Conservation (phyloP, 2,113 vertebrate species). For the Zapus hudsonius region DNA sequence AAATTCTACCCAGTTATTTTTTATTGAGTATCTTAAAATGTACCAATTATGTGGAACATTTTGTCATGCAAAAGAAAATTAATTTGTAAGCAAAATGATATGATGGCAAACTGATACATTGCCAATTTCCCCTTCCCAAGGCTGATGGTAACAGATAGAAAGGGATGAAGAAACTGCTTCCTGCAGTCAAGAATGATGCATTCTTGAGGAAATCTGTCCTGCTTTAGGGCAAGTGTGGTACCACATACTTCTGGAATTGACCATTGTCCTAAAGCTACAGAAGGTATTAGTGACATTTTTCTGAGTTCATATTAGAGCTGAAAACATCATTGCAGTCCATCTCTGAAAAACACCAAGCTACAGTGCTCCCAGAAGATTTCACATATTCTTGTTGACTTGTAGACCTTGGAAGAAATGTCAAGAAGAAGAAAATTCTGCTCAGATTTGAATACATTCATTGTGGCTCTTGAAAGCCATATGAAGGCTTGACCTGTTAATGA, state of each 20-base stretch:
- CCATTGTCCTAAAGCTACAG: not conserved
- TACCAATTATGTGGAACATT: not conserved
- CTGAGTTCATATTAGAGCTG: not conserved
- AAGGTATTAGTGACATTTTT: not conserved
- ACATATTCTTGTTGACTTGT: conserved; percentile 43
- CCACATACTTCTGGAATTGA: not conserved
- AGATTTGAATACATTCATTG: conserved; percentile 63
- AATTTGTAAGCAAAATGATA: conserved; percentile 24
- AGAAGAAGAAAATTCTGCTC: conserved; percentile 33
- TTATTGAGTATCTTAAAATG: not conserved
- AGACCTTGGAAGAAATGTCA: conserved; percentile 65
- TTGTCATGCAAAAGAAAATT: not conserved
- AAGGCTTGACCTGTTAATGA: conserved; percentile 54
- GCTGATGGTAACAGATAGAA: not conserved
- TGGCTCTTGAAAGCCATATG: conserved; percentile 17
- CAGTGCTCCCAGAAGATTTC: not conserved
- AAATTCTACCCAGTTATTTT: not conserved
- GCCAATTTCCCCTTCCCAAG: not conserved
- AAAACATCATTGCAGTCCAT: not conserved
- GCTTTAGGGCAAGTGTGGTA: not conserved
- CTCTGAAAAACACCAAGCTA: not conserved
- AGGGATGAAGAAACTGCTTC: not conserved
- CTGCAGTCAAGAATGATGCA: not conserved
- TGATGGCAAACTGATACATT: not conserved
- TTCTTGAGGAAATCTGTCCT: not conserved